Base-by-base conservation (phyloP, 2,113 vertebrate genomes). In the Oncorhynchus kisutch region DNA sequence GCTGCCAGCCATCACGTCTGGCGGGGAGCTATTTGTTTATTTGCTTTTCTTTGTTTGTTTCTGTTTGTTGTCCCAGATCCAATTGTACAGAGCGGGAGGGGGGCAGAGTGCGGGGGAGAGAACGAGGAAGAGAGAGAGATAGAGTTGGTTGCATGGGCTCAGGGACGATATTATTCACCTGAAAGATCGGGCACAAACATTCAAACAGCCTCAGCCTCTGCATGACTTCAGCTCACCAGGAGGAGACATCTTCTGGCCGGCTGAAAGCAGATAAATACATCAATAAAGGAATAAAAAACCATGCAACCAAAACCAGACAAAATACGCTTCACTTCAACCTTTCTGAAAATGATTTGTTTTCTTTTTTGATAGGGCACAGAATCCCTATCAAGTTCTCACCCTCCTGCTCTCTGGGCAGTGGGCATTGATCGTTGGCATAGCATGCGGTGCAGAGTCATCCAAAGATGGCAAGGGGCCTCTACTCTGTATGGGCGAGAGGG, bases 261-360 rank as follows among this genome's bases (percentile, higher is more conserved):
- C 67, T 34, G 24, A 27, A 64, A 64, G 57, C 67, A 64, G 34
- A 51, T 70, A 29, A 76, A 69, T 22, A 70, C 22, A 57, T 57
- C 14, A 62, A 57, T 75, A 57, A 27, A 75, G n/a, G 20, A 59
- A n/a, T 1, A 25, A 75, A 49, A 49, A 62, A 12, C 0, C 20
- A 62, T 62, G 20, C 59, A 62, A n/a, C 6, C 6, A 62, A 62
- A 62, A 24, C 18, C 27, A 20, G 3, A 22, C n/a, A 48, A 18
- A 70, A 49, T 22, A 24, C 1, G 20, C 11, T 24, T 9, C 2
- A 22, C 39, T 39, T 14, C 3, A n/a, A 20, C 14, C 59, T 22
- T 62, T 16, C 39, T 39, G 39, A 2, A 45, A 57, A 57, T 1
- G 0, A 20, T 5, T 57, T 5, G 3, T 20, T 22, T 22, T 8